Percentiles rank a stretch among this genome's conserved stretches.
Evolutionary conservation across 92 coral and sea anemone genomes (phyloP).

Genomic region (Montipora capitata): DNA sequence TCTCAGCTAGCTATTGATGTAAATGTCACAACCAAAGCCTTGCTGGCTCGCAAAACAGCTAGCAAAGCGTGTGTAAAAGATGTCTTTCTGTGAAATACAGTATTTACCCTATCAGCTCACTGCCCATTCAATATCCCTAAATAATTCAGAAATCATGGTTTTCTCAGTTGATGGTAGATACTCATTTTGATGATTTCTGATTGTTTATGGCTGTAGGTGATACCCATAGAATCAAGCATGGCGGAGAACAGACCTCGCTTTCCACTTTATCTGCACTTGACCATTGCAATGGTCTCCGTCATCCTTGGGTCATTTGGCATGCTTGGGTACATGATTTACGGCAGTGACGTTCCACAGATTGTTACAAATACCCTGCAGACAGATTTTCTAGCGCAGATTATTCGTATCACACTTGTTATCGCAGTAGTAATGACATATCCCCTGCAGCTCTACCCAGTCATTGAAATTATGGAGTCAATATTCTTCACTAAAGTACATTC

Average conservation of each 20-base stretch:
- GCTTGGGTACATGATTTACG: constrained; percentile 91
- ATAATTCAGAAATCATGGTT: too few relatives aligned
- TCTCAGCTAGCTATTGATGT: too few relatives aligned
- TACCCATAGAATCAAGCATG: constrained; percentile 98
- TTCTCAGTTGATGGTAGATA: neutral
- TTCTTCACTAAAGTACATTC: constrained; percentile 70
- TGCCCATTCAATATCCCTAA: too few relatives aligned
- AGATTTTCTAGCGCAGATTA: constrained; percentile 69
- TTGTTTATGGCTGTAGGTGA: constrained; percentile 69
- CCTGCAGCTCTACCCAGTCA: constrained; percentile 91
- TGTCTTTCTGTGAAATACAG: too few relatives aligned
- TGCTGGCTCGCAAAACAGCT: too few relatives aligned
- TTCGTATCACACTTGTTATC: constrained; percentile 84
- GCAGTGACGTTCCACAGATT: constrained; percentile 87
- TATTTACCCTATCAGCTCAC: too few relatives aligned
- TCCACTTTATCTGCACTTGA: constrained; percentile 92
- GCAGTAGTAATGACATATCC: constrained; percentile 94
- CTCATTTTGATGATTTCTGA: neutral
- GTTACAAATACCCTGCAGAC: constrained; percentile 85
- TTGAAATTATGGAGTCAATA: constrained; percentile 85
- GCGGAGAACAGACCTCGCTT: constrained; percentile 88
- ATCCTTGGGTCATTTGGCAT: constrained; percentile 93
- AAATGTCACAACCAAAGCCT: too few relatives aligned
- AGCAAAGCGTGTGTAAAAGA: too few relatives aligned
- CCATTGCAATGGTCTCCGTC: constrained; percentile 80